Conservation (phyloP, 1,140 invertebrate genomes). For the Arion vulgaris region DNA sequence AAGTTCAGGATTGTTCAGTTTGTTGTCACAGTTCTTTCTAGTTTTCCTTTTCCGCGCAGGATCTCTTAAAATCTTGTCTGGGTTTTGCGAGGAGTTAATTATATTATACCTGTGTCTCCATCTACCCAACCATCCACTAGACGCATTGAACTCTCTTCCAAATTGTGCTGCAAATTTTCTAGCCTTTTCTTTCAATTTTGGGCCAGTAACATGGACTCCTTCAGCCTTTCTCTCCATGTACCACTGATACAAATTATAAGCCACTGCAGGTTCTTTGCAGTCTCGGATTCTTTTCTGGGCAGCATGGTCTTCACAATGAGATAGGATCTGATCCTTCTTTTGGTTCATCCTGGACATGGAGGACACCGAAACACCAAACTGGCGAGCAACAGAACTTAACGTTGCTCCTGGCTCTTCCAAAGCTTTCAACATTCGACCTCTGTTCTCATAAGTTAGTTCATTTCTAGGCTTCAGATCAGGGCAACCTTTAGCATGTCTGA, state of each 20-base stretch:
- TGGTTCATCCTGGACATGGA: constrained; percentile 38
- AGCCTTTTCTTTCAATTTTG: constrained; percentile 34
- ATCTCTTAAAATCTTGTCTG: not conserved
- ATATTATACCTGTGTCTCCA: constrained; percentile 38
- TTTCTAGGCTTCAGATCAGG: constrained; percentile 32
- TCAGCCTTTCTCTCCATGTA: constrained; percentile 33
- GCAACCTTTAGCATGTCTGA: constrained; percentile 35
- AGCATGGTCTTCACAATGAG: not conserved
- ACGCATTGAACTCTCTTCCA: constrained; percentile 34
- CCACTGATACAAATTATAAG: constrained; percentile 19
- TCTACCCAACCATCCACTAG: constrained; percentile 35
- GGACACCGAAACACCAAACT: constrained; percentile 33
- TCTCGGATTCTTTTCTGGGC: constrained; percentile 26
- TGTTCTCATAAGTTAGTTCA: constrained; percentile 29
- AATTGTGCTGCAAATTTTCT: constrained; percentile 17
- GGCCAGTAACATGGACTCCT: constrained; percentile 27
- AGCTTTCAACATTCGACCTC: constrained; percentile 34
- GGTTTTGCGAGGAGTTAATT: not conserved
- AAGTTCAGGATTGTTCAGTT: not conserved
- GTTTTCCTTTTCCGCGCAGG: not conserved
- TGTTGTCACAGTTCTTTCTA: not conserved
- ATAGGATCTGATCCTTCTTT: constrained; percentile 13
- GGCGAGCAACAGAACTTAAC: constrained; percentile 28
- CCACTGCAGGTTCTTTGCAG: constrained; percentile 37
- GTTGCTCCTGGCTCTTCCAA: constrained; percentile 38